Percentiles rank a stretch among this genome's conserved stretches.
Conservation (phyloP, 1,140 invertebrate species). For the Apis mellifera region DNA sequence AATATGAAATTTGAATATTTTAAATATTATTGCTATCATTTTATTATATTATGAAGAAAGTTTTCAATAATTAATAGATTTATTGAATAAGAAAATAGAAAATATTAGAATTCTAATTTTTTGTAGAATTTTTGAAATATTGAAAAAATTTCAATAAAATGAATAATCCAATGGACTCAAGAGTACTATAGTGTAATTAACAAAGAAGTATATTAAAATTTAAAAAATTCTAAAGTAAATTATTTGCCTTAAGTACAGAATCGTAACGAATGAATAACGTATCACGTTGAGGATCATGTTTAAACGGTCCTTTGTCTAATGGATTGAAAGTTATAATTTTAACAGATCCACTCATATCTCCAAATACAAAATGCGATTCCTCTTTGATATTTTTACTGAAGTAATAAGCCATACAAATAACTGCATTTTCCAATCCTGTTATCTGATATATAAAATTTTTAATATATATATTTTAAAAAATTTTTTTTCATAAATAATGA, state of each 20-base stretch:
- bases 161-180: too few relatives aligned
- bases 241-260: conserved; percentile 80
- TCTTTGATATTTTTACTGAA: conserved; percentile 83
- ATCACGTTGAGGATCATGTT: conserved; percentile 83
- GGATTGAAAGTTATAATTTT: conserved; percentile 84
- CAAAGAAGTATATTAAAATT: too few relatives aligned
- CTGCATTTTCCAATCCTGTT: conserved; percentile 66
- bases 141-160: background rate
- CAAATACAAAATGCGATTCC: conserved; percentile 84
- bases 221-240: background rate
- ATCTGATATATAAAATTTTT: conserved; percentile 66
- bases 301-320: conserved; percentile 84
- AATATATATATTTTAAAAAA: background rate
- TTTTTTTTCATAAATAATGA: background rate
- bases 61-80: too few relatives aligned
- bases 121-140: too few relatives aligned
- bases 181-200: too few relatives aligned
- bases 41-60: too few relatives aligned
- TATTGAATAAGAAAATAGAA: too few relatives aligned
- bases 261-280: conserved; percentile 82
- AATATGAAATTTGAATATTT: too few relatives aligned
- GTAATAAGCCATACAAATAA: conserved; percentile 84
- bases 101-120: too few relatives aligned
- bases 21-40: too few relatives aligned
- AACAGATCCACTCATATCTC: conserved; percentile 86